Base-by-base conservation (phyloP, 2,113 vertebrate genomes). In the Paramormyrops kingsleyae region DNA sequence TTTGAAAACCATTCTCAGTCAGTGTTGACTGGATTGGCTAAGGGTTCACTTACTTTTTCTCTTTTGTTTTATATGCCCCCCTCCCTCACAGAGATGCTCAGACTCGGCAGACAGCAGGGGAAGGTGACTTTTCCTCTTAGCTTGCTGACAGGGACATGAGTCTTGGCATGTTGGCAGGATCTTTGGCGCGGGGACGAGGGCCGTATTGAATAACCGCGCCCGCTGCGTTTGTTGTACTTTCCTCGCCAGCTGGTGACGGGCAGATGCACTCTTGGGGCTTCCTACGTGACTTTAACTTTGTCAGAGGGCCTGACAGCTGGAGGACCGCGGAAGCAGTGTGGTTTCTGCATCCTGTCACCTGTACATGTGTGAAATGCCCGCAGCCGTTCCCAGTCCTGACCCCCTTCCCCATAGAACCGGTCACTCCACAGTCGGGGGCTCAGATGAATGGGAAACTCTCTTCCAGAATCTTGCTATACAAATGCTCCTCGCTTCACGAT, bases 101-200 rank as follows among this genome's bases (percentile, higher is more conserved):
- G 47, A 35, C 31, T 31, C 13, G 35, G 49, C 2, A 17, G n/a
- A 85, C 49, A n/a, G 85, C n/a, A 47, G 27, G 85, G n/a, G 24
- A 87, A 87, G 85, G 85, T 87, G 85, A 87, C 85, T 53, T 87
- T 19, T 52, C 84, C 50, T 53, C 85, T 56, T 52, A 9, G 15
- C 85, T 19, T 17, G 31, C 44, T 35, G 85, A 87, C 85, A 53
- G 31, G 27, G n/a, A 52, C 49, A 87, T 5, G 49, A 31, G 49
- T 12, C 50, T 19, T 46, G 85, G 50, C 35, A 56, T 17, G 50
- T 35, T 53, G 85, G 47, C 85, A 87, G 85, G 85, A 50, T 87
- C 13, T 31, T 27, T 50, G 47, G 49, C 46, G 27, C 2, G 85
- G 85, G 27, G 49, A 52, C 46, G 13, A 53, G 50, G 47, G 49